Evolutionary conservation across 2,113 vertebrate genomes (phyloP), one percentile per base, ranked within the genome.

Genomic region (Rhabdomys dilectus): DNA sequence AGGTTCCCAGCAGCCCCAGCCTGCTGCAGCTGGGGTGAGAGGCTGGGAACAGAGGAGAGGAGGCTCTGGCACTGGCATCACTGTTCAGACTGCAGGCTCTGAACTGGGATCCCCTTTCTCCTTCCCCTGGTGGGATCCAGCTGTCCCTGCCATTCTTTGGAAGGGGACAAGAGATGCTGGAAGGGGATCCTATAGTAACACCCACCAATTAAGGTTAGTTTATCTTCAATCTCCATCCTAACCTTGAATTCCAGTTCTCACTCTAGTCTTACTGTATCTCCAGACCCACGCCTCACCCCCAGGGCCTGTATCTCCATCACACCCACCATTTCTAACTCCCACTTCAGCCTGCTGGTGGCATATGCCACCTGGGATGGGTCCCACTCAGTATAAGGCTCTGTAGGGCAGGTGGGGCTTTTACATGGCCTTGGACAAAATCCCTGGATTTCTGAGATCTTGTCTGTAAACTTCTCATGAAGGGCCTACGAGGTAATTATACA

Each of bases 101-200:
- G 42, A 60, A 42, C 31, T 8, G 88, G 80, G 89, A 81, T 92
- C 95, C 90, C 84, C 87, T 94, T 95, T 96, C 42, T 88, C 4
- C 73, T 88, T 60, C 17, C 62, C 88, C 26, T 62, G 19, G 81
- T 77, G 72, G 94, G n/a, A 24, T 87, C 81, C 96, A 96, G 92
- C 96, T 97, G 96, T 96, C 48, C 66, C 96, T 95, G 94, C 89
- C 94, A 92, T 82, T 97, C 96, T 93, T 22, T 34, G 21, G 70
- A 45, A 76, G 36, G 29, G n/a, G 53, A 42, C 19, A 84, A 90
- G 81, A n/a, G 58, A 13, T 21, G 0, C 48, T 48, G 39, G 89
- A 39, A 84, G 72, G 92, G 73, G 21, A 42, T 45, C 31, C 51
- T 92, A 78, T n/a, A 78, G 78, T 21, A 93, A 81, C 34, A 70